Evolutionary conservation across 1,140 invertebrate species (phyloP).

Genomic region (Chymomyza costata): DNA sequence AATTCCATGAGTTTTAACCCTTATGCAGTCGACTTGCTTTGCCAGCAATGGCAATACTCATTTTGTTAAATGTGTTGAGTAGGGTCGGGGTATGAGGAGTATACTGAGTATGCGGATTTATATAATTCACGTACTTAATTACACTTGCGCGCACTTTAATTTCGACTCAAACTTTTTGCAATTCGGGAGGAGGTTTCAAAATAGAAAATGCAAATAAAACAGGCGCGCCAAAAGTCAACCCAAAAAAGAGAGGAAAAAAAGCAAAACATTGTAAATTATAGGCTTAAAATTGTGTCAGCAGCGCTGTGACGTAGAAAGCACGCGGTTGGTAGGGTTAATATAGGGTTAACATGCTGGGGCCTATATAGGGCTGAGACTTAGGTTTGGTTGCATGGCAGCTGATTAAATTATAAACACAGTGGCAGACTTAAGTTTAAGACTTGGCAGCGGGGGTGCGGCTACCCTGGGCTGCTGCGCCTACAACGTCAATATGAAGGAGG

Average conservation of each 20-base stretch:
- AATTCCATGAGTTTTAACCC: conserved; percentile 60
- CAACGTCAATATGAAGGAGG: conserved; percentile 22
- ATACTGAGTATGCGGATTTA: conserved; percentile 16
- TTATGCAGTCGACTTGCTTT: conserved; percentile 51
- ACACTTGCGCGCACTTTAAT: conserved; percentile 71
- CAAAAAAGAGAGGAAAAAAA: neutral
- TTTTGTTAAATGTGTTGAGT: conserved; percentile 30
- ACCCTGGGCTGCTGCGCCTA: conserved; percentile 20
- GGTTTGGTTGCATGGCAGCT: conserved; percentile 45
- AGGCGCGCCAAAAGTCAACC: conserved; percentile 45
- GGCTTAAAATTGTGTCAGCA: conserved; percentile 47
- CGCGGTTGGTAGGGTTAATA: too few species aligned
- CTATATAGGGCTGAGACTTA: too few species aligned
- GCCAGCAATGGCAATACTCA: conserved; percentile 50
- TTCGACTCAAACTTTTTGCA: conserved; percentile 34
- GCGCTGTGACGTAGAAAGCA: conserved; percentile 2
- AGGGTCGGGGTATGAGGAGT: conserved; percentile 6
- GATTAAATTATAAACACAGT: conserved; percentile 57
- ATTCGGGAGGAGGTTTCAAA: conserved; percentile 17
- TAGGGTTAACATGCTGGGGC: too few species aligned
- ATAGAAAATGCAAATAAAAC: conserved; percentile 59
- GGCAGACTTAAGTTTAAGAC: conserved; percentile 10
- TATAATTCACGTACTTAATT: conserved; percentile 64
- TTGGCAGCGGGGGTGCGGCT: neutral
- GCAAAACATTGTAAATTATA: conserved; percentile 69